phyloP scores from a whole-genome alignment of 2,797 vertebrate species.

The Champsocephalus esox region DNA sequence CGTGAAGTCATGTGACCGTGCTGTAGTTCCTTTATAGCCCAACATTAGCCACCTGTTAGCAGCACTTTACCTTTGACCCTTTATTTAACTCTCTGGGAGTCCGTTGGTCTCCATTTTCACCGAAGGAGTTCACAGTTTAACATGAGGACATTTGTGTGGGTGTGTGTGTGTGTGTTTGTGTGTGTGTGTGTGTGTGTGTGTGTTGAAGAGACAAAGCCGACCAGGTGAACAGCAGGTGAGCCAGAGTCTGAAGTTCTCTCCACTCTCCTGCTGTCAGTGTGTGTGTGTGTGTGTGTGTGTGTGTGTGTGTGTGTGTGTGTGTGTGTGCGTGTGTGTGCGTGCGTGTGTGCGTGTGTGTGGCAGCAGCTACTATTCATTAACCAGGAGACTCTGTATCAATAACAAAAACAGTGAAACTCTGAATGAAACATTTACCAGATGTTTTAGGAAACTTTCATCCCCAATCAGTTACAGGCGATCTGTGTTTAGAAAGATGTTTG shows the following conservation, averaged over 20 bases:
- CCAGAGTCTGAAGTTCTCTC: constrained; percentile 42
- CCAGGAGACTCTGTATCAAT: constrained; percentile 10
- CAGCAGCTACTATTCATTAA: constrained; percentile 48
- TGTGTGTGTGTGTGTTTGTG: constrained; percentile 4
- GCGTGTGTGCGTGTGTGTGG: background rate
- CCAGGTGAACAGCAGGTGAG: constrained; percentile 48
- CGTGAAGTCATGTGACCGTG: too few relatives aligned
- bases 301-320: too few relatives aligned
- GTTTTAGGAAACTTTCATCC: too few relatives aligned
- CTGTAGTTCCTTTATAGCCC: too few relatives aligned
- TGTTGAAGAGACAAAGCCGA: background rate
- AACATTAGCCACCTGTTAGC: background rate
- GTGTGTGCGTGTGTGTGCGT: too few relatives aligned
- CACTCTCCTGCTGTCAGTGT: constrained; percentile 29
- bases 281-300: background rate
- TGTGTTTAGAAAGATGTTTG: too few relatives aligned
- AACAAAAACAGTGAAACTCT: constrained; percentile 1
- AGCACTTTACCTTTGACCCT: constrained; percentile 18
- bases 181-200: constrained; percentile 11
- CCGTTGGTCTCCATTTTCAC: constrained; percentile 12
- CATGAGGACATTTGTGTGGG: constrained; percentile 28
- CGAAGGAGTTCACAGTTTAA: constrained; percentile 32
- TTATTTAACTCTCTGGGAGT: background rate
- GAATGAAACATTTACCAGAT: background rate
- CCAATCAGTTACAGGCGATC: too few relatives aligned